phyloP scores from a whole-genome alignment of 2,888 invertebrate genomes.

The Nephrotoma flavescens region DNA sequence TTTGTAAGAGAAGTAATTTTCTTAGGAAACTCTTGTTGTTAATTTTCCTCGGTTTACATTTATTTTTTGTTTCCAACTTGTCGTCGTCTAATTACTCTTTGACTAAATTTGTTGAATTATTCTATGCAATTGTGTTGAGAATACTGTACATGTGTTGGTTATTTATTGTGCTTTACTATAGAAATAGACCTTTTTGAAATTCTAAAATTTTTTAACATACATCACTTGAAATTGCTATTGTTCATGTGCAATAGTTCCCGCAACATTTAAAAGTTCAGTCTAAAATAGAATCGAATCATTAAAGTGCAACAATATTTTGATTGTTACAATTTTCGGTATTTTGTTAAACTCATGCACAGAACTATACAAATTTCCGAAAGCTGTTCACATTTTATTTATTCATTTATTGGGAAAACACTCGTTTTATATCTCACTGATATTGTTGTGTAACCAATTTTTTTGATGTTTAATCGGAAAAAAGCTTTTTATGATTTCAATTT shows the following conservation, averaged over 20 bases:
- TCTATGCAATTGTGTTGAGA: no score
- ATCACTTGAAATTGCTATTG: not conserved
- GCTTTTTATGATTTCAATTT: not conserved
- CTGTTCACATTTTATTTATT: not conserved
- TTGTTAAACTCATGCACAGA: not conserved
- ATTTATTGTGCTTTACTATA: no score
- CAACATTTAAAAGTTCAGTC: not conserved
- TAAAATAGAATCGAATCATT: not conserved
- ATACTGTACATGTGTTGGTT: no score
- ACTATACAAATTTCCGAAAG: not conserved
- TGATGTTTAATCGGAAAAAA: not conserved
- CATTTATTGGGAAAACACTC: not conserved
- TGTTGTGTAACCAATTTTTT: not conserved
- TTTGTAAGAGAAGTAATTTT: no score
- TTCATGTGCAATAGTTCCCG: not conserved
- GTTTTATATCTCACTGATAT: not conserved
- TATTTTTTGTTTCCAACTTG: no score
- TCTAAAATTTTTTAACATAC: no score
- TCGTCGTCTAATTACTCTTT: no score
- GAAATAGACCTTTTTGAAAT: no score
- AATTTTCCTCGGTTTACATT: no score
- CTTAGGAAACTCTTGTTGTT: no score
- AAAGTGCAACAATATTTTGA: not conserved
- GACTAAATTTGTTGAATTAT: no score
- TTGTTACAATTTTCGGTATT: not conserved